Conservation (phyloP, 2,888 invertebrate species). For the Lochmaea crataegi region DNA sequence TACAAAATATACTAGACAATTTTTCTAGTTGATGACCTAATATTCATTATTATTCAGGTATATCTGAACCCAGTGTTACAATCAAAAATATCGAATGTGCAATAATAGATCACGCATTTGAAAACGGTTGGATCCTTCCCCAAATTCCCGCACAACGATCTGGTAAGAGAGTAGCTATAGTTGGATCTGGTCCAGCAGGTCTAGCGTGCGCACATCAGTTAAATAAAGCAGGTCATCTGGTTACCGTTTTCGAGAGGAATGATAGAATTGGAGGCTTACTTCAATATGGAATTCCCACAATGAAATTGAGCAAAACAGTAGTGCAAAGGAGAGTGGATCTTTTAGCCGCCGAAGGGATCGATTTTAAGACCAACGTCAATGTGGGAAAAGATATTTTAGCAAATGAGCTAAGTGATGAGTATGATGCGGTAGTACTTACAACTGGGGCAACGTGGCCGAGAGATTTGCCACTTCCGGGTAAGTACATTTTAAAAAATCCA, state of each 20-base stretch:
- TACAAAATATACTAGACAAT: too few relatives aligned
- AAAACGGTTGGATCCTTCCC: slow-evolving; percentile 82
- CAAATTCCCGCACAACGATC: slow-evolving; percentile 56
- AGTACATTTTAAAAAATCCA: too few relatives aligned
- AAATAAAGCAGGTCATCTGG: slow-evolving; percentile 96
- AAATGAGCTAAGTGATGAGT: slow-evolving; percentile 74
- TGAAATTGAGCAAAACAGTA: slow-evolving; percentile 96
- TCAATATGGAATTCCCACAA: slow-evolving; percentile 98
- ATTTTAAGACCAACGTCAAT: slow-evolving; percentile 88
- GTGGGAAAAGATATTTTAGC: slow-evolving; percentile 93
- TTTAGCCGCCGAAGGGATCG: slow-evolving; percentile 85
- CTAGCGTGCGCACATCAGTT: slow-evolving; percentile 96
- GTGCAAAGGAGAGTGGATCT: slow-evolving; percentile 90
- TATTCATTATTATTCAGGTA: slow-evolving; percentile 64
- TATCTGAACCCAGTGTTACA: slow-evolving; percentile 96
- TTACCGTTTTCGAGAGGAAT: slow-evolving; percentile 97
- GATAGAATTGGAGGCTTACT: slow-evolving; percentile 94
- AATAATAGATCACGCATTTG: slow-evolving; percentile 98
- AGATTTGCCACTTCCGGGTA: slow-evolving; percentile 85
- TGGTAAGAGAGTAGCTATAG: slow-evolving; percentile 67
- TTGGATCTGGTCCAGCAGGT: slow-evolving; percentile 96
- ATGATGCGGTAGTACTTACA: slow-evolving; percentile 88
- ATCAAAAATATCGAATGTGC: slow-evolving; percentile 99
- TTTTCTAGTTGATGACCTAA: background rate
- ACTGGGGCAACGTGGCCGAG: slow-evolving; percentile 98